These are phyloP conservation scores for Penelope pileata DNA, from an alignment of 2,113 vertebrate genomes.

Conservation along the genomic window DNA sequence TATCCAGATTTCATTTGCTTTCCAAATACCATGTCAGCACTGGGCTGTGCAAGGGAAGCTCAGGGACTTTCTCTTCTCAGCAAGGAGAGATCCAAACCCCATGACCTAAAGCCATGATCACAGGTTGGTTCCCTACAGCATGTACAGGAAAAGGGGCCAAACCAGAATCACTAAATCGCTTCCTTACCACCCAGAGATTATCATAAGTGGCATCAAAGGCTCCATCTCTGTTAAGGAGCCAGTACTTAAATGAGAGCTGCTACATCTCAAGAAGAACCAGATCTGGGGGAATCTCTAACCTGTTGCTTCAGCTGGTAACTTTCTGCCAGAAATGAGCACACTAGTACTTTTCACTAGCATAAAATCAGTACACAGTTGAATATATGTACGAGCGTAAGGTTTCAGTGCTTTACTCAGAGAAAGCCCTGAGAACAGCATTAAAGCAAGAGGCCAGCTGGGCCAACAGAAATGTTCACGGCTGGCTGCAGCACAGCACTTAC, in stretches of 20 bases:
- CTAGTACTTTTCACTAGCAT: conserved; percentile 14
- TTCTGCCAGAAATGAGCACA: conserved; percentile 11
- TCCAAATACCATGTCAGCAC: not conserved
- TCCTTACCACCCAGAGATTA: not conserved
- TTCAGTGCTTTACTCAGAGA: conserved; percentile 36
- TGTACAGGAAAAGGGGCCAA: not conserved
- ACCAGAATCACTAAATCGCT: not conserved
- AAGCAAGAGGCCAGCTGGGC: conserved; percentile 5
- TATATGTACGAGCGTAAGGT: not conserved
- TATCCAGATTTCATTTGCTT: not conserved
- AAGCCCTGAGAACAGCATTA: conserved; percentile 4
- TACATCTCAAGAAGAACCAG: not conserved
- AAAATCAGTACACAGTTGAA: conserved; percentile 31
- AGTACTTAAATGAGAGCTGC: not conserved
- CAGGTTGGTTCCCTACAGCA: not conserved
- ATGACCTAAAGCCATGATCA: rapidly evolving
- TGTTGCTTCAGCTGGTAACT: conserved; percentile 5
- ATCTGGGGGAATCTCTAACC: not conserved
- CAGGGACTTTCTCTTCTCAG: not conserved
- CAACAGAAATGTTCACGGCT: conserved; percentile 5
- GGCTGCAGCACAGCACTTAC: not conserved
- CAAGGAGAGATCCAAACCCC: not conserved
- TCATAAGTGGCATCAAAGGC: not conserved
- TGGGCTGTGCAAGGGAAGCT: not conserved
- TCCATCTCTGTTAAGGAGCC: not conserved